phyloP scores from a whole-genome alignment of 1,140 invertebrate species.

The Nomia melanderi region DNA sequence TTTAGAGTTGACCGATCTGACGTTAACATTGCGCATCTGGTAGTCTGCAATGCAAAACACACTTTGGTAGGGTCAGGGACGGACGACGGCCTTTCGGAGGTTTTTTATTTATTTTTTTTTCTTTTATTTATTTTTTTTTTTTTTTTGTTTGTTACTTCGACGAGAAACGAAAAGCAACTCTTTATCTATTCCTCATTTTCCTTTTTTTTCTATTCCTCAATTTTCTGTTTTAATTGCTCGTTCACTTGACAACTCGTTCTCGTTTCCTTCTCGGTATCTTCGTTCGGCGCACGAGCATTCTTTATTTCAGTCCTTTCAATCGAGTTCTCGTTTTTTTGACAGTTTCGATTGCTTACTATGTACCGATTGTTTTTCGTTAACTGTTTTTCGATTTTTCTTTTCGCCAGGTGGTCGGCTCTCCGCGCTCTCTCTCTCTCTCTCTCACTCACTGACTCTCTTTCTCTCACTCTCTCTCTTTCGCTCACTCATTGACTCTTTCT shows the following conservation, averaged over 20 bases:
- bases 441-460: slow-evolving; percentile 10
- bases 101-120: too few relatives aligned
- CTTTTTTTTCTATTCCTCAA: slow-evolving; percentile 9
- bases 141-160: too few relatives aligned
- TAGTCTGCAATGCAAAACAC: slow-evolving; percentile 86
- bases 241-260: background rate
- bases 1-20: slow-evolving; percentile 88
- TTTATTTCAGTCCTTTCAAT: too few relatives aligned
- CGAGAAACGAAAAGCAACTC: slow-evolving; percentile 61
- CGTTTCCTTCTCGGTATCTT: background rate
- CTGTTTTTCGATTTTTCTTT: slow-evolving; percentile 20
- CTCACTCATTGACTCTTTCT: slow-evolving; percentile 21
- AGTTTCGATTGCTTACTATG: too few relatives aligned
- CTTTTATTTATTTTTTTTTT: too few relatives aligned
- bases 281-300: slow-evolving; percentile 14
- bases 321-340: too few relatives aligned
- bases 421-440: slow-evolving; percentile 22
- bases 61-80: slow-evolving; percentile 80
- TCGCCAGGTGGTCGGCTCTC: slow-evolving; percentile 37
- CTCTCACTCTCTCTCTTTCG: too few relatives aligned
- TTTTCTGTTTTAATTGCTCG: background rate
- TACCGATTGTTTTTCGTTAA: slow-evolving; percentile 50
- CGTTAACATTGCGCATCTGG: slow-evolving; percentile 88
- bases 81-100: slow-evolving; percentile 73
- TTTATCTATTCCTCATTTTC: slow-evolving; percentile 23